Percentiles rank a stretch among this genome's conserved stretches.
Evolutionary conservation across 2,888 invertebrate species (phyloP).

Genomic region (Allygus modestus): DNA sequence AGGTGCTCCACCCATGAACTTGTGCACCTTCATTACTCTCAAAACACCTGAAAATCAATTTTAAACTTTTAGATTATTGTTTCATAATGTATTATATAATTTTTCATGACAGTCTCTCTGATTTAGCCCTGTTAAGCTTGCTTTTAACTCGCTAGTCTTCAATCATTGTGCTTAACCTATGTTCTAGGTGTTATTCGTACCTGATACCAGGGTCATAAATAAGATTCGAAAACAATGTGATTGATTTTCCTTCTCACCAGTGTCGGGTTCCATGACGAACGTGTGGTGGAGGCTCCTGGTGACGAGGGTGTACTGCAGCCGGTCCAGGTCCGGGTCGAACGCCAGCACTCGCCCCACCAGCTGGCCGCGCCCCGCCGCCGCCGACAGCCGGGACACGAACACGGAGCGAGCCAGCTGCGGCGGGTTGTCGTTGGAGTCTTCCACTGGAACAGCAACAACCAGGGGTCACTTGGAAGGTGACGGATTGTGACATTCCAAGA

Average conservation of each 20-base stretch:
- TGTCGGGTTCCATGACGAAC: conserved; percentile 81
- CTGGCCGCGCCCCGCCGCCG: conserved; percentile 90
- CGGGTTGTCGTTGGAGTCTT: conserved; percentile 94
- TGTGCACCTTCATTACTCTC: conserved; percentile 85
- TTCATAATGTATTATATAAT: too few species aligned
- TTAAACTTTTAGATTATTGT: too few species aligned
- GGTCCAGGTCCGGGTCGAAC: conserved; percentile 89
- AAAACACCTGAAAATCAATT: conserved; percentile 79
- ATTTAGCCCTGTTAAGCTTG: too few species aligned
- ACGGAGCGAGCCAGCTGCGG: conserved; percentile 90
- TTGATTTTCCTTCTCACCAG: too few species aligned
- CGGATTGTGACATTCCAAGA: too few species aligned
- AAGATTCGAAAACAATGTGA: too few species aligned
- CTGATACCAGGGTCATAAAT: too few species aligned
- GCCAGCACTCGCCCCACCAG: conserved; percentile 93
- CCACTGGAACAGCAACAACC: conserved; percentile 76
- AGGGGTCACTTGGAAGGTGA: too few species aligned
- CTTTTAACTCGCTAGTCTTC: too few species aligned
- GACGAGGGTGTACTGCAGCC: conserved; percentile 88
- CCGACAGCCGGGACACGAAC: conserved; percentile 87
- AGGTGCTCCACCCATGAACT: conserved; percentile 81
- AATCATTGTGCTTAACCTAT: too few species aligned
- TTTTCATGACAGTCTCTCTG: too few species aligned
- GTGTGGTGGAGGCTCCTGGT: conserved; percentile 88
- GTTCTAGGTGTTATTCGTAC: too few species aligned